Percentiles rank a stretch among this genome's conserved stretches.
Conservation (phyloP, 2,113 vertebrate species). For the Seriola rivoliana region DNA sequence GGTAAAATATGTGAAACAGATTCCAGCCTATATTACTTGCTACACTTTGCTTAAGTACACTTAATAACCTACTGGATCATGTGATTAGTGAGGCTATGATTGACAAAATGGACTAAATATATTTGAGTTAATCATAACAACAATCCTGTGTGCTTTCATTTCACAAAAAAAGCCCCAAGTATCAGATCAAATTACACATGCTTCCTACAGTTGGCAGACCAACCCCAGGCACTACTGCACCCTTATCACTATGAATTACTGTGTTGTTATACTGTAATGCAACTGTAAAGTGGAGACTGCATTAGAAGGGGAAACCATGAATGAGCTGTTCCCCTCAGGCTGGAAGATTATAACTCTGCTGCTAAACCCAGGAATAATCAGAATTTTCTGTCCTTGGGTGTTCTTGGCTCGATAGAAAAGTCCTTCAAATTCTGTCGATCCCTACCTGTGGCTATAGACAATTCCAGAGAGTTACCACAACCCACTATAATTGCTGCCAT, state of each 20-base stretch:
- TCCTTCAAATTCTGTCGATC: conserved; percentile 68
- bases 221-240: conserved; percentile 48
- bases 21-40: background rate
- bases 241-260: conserved; percentile 62
- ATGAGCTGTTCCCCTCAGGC: conserved; percentile 41
- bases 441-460: conserved; percentile 61
- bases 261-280: conserved; percentile 59
- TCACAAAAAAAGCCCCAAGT: conserved; percentile 11
- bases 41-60: background rate
- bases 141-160: conserved; percentile 21
- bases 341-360: conserved; percentile 60
- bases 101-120: conserved; percentile 17
- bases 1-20: background rate
- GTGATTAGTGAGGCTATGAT: background rate
- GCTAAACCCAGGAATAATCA: conserved; percentile 65
- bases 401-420: conserved; percentile 52
- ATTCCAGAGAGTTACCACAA: conserved; percentile 35
- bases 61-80: background rate
- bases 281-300: conserved; percentile 52
- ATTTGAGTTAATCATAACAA: conserved; percentile 13
- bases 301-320: conserved; percentile 44
- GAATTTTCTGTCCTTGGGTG: conserved; percentile 63
- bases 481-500: background rate
- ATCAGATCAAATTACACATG: conserved; percentile 55
- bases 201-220: conserved; percentile 21